phyloP scores from a whole-genome alignment of 30 jellyfish, hydroid and myxozoan species.

The Hydra vulgaris region DNA sequence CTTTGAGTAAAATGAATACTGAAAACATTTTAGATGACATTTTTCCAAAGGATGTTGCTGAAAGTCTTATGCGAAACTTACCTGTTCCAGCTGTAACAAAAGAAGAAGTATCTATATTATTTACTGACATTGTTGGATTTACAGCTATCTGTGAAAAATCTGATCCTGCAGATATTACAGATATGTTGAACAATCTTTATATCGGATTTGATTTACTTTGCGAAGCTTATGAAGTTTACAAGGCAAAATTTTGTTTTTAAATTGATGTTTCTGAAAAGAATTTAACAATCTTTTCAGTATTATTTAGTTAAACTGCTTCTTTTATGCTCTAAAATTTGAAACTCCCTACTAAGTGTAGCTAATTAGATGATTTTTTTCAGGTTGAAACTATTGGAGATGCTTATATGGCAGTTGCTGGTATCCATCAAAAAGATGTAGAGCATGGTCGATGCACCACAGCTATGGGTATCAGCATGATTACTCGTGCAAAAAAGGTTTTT shows the following conservation, averaged over 20 bases:
- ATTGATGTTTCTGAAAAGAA: neutral
- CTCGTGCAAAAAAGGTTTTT: slow-evolving; percentile 12
- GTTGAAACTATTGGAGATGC: slow-evolving; percentile 54
- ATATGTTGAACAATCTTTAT: slow-evolving; percentile 27
- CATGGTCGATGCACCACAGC: slow-evolving; percentile 37
- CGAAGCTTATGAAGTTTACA: slow-evolving; percentile 26
- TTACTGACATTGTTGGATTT: slow-evolving; percentile 45
- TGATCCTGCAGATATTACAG: slow-evolving; percentile 48
- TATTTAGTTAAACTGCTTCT: too few relatives aligned
- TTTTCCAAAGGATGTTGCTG: slow-evolving; percentile 40
- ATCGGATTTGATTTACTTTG: slow-evolving; percentile 26
- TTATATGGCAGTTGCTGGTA: slow-evolving; percentile 40
- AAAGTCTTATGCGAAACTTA: slow-evolving; percentile 32
- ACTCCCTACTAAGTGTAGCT: neutral
- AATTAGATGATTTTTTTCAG: neutral
- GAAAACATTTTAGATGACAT: slow-evolving; percentile 32
- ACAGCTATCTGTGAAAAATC: slow-evolving; percentile 35
- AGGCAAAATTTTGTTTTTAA: slow-evolving; percentile 18
- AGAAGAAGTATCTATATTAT: slow-evolving; percentile 33
- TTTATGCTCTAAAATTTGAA: neutral
- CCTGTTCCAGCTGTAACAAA: slow-evolving; percentile 43
- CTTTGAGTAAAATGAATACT: slow-evolving; percentile 28
- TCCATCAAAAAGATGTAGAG: slow-evolving; percentile 23
- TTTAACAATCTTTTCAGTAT: too few relatives aligned
- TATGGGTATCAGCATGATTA: slow-evolving; percentile 38